Percentiles rank a stretch among this genome's conserved stretches.
phyloP scores from a whole-genome alignment of 2,113 vertebrate genomes.

The Formicarius rufipectus region DNA sequence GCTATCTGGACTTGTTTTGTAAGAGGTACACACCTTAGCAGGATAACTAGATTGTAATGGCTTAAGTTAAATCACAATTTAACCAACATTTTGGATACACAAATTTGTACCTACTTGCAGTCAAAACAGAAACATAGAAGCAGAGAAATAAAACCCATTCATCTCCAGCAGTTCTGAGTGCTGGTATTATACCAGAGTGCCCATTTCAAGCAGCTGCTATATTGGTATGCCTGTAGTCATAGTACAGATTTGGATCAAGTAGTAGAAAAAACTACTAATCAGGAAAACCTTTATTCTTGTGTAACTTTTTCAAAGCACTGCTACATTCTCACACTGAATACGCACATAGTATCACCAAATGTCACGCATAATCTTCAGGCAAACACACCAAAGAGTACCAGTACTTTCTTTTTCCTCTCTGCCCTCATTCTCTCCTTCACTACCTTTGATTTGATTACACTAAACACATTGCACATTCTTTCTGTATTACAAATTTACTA shows the following conservation, averaged over 20 bases:
- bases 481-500: background rate
- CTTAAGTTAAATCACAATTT: background rate
- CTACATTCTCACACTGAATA: background rate
- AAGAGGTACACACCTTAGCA: background rate
- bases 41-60: background rate
- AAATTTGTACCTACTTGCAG: background rate
- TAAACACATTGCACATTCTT: background rate
- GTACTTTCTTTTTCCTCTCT: background rate
- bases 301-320: background rate
- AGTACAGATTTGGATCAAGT: background rate
- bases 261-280: background rate
- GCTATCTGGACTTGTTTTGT: background rate
- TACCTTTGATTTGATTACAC: background rate
- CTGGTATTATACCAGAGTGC: background rate
- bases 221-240: background rate
- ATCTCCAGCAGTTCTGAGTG: background rate
- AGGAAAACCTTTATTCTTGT: background rate
- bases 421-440: background rate
- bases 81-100: background rate
- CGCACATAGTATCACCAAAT: background rate
- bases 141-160: background rate
- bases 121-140: background rate
- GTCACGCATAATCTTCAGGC: background rate
- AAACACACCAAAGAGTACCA: background rate
- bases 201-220: background rate